phyloP scores from a whole-genome alignment of 2,888 invertebrate genomes.

The Tanaodytes sp. region DNA sequence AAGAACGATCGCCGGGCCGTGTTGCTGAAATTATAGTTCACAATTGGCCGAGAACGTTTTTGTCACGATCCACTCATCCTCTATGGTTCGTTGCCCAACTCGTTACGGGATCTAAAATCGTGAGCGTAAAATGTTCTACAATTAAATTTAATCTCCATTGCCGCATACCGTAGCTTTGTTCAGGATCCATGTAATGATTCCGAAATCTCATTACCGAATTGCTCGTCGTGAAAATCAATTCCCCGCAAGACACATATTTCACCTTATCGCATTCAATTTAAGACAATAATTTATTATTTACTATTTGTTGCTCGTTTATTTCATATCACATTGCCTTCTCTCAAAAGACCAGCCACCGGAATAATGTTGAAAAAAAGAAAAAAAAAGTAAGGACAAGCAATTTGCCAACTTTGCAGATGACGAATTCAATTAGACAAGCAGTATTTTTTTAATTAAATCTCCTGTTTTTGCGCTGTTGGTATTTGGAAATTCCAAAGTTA shows the following conservation, averaged over 20 bases:
- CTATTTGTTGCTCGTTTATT: too few relatives aligned
- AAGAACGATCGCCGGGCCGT: constrained; percentile 36
- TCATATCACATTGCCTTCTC: too few relatives aligned
- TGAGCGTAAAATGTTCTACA: constrained; percentile 58
- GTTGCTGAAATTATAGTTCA: constrained; percentile 32
- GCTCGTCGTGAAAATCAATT: constrained; percentile 52
- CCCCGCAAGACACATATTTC: constrained; percentile 46
- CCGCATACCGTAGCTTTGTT: constrained; percentile 54
- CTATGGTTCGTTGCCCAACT: constrained; percentile 51
- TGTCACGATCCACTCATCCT: constrained; percentile 49
- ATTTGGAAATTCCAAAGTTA: too few relatives aligned
- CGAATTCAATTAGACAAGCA: too few relatives aligned
- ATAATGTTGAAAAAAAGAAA: too few relatives aligned
- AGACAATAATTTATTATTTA: constrained; percentile 35
- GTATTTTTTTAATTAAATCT: too few relatives aligned
- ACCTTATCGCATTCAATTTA: constrained; percentile 43
- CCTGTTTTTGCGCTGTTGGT: too few relatives aligned
- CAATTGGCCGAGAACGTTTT: constrained; percentile 40
- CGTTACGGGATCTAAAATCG: constrained; percentile 50
- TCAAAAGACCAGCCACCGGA: too few relatives aligned
- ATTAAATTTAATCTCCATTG: constrained; percentile 66
- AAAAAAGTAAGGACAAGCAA: too few relatives aligned
- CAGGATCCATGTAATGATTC: constrained; percentile 57
- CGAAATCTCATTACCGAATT: constrained; percentile 59
- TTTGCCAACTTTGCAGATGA: too few relatives aligned